Evolutionary conservation across 2,888 invertebrate species (phyloP).

Genomic region (Pachymerium ferrugineum): DNA sequence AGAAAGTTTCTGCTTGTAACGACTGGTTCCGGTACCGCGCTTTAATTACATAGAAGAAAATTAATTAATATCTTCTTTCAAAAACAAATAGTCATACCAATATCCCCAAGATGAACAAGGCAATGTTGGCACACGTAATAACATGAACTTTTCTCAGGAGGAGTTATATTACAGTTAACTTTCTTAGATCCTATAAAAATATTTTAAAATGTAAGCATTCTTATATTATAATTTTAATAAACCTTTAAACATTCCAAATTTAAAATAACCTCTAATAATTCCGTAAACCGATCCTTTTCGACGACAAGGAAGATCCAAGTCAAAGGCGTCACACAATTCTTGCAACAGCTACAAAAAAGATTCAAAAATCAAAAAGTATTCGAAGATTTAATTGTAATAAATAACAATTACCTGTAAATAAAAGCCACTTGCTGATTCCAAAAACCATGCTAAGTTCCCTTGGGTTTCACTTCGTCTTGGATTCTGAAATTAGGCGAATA

Average conservation of each 20-base stretch:
- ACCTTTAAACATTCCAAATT: not conserved
- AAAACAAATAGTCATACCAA: slow-evolving; percentile 45
- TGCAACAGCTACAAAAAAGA: slow-evolving; percentile 59
- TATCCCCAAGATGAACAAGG: slow-evolving; percentile 79
- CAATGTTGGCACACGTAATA: slow-evolving; percentile 83
- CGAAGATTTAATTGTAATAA: not conserved
- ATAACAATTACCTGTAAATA: slow-evolving; percentile 56
- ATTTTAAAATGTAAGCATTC: not conserved
- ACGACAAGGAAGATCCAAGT: slow-evolving; percentile 71
- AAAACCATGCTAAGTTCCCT: slow-evolving; percentile 69
- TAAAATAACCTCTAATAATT: slow-evolving; percentile 46
- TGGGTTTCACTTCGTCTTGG: slow-evolving; percentile 67
- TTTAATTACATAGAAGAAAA: slow-evolving; percentile 37
- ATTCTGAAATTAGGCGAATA: slow-evolving; percentile 53
- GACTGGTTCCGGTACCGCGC: slow-evolving; percentile 76
- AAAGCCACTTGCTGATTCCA: slow-evolving; percentile 79
- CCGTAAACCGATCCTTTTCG: slow-evolving; percentile 54
- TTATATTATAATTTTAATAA: not conserved
- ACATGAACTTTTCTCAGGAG: slow-evolving; percentile 63
- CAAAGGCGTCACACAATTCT: slow-evolving; percentile 73
- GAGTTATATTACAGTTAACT: slow-evolving; percentile 35
- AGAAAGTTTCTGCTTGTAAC: slow-evolving; percentile 75
- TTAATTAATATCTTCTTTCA: not conserved
- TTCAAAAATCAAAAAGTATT: not conserved
- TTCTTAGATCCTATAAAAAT: slow-evolving; percentile 30